Evolutionary conservation across 1,140 invertebrate genomes (phyloP).

Genomic region (Sitobion miscanthi): DNA sequence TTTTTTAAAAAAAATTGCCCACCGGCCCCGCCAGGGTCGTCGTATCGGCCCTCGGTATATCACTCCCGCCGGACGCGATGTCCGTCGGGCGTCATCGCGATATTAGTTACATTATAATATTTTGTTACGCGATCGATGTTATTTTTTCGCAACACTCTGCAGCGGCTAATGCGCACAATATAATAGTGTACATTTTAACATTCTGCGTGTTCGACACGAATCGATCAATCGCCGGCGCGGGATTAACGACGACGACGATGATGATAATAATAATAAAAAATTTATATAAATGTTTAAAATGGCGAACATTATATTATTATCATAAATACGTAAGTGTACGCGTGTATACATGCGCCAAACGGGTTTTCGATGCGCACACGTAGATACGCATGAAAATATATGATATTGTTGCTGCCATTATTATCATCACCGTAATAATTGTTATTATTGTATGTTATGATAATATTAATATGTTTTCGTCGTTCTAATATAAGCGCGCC

Average conservation of each 20-base stretch:
- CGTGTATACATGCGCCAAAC: neutral
- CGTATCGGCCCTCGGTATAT: neutral
- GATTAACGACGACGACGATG: neutral
- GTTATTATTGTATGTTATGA: neutral
- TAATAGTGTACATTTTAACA: neutral
- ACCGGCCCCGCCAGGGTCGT: neutral
- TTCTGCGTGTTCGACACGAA: neutral
- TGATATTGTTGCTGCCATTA: neutral
- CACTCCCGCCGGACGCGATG: neutral
- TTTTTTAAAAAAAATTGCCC: neutral
- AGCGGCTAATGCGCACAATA: neutral
- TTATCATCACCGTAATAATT: neutral
- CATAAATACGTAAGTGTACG: neutral
- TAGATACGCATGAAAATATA: neutral
- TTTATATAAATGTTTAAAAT: neutral
- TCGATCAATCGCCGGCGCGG: constrained; percentile 1
- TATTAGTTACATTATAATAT: neutral
- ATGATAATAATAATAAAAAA: neutral
- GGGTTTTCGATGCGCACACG: neutral
- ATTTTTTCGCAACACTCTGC: neutral
- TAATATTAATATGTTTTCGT: neutral
- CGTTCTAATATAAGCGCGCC: neutral
- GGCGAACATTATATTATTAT: neutral
- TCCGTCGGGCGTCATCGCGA: neutral
- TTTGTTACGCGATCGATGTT: neutral